Base-by-base conservation (phyloP, 2,113 vertebrate species). In the Atractosteus spatula region DNA sequence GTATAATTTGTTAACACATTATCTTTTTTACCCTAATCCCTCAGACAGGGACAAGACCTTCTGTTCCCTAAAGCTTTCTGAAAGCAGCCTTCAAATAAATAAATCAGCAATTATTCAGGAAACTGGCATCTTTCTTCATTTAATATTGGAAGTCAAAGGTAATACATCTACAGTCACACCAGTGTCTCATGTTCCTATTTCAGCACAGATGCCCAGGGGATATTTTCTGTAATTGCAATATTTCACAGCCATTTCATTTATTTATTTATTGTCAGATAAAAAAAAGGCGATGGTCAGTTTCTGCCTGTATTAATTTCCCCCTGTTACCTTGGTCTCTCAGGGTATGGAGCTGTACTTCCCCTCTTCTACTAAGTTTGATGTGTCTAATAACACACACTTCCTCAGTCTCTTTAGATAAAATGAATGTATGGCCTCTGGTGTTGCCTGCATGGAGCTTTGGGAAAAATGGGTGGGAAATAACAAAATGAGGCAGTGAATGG, bases 371-470 rank as follows among this genome's bases (percentile, higher is more conserved):
- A 66, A 68, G 69, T 75, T 74, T 79, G 55, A 67, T 75, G 7
- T 70, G 11, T 67, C 70, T 69, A 51, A 74, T 72, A 72, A 74
- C 44, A 81, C 80, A 71, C 57, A 2, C 55, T 77, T 45, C 62
- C 69, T 79, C 59, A 7, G n/a, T 80, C 62, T 76, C 56, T 45
- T 57, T 69, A 68, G 57, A 71, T 78, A 65, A 77, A 79, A 75
- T 74, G 51, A 68, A 75, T 80, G 69, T 14, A 73, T 67, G 12
- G 16, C 57, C 66, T 74, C 63, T 68, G 2, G 69, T 74, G 17
- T 0, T 0, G 47, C 55, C 70, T 1, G 0, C 68, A 0, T 55
- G 65, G 43, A 43, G 41, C 71, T 65, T 71, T 72, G 65, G n/a
- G 75, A 74, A 51, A 74, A 81, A 54, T 66, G 69, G 78, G 5